Base-by-base conservation (phyloP, 2,888 invertebrate species). In the Pegoplata infirma region DNA sequence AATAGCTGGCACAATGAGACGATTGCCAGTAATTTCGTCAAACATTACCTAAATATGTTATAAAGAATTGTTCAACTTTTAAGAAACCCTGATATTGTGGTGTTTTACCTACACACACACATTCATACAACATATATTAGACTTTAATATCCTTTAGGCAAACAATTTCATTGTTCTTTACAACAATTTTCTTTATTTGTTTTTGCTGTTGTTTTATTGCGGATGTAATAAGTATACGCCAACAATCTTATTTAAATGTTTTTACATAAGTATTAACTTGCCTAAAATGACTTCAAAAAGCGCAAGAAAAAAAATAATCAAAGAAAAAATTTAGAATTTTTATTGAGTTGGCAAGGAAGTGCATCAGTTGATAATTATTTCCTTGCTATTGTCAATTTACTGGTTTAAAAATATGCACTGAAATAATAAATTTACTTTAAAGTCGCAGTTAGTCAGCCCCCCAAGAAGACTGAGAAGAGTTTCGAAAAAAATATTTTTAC, bases 161-260 rank as follows among this genome's bases (percentile, higher is more conserved):
- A 74, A 66, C 69, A 59, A 66, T 68, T 64, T 64, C 16, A 58
- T 19, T 53, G 64, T 66, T 44, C 55, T 68, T 64, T 69, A 19
- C 36, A 61, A 32, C 7, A 51, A 73, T 47, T 49, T 58, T 58
- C 19, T 56, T 25, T 61, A 16, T 56, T 64, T 58, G 58, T 49
- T 32, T 51, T 63, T 67, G 61, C 10, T 46, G 46, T 17, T 44
- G 44, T 73, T 73, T 73, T 55, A 69, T 74, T 73, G 68, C 78
- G 74, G 74, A 74, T 78, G 78, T 69, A 78, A 78, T 78, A 78
- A 73, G 64, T 78, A 56, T 73, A 59, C 64, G 78, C 58, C 49
- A 78, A 74, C 49, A 68, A 67, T 72, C 51, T 73, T 73, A 73
- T 78, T 68, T 56, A 68, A 73, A 68, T 78, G 67, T 77, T 76